phyloP scores from a whole-genome alignment of 2,888 invertebrate genomes.

The Brenthis ino region DNA sequence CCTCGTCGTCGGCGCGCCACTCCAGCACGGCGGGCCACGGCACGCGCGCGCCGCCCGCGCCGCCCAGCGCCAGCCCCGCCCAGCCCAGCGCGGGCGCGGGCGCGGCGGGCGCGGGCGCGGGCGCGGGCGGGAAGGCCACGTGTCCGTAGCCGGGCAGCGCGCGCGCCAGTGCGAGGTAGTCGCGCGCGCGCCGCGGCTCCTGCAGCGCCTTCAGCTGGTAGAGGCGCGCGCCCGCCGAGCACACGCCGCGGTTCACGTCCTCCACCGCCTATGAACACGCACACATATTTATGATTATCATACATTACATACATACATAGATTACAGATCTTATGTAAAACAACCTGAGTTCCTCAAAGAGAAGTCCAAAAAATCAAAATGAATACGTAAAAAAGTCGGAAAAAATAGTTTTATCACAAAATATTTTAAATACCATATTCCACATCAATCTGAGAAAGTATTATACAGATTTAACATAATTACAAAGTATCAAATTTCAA shows the following conservation, averaged over 20 bases:
- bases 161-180: slow-evolving; percentile 93
- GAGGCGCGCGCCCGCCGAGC: slow-evolving; percentile 93
- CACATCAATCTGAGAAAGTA: no score
- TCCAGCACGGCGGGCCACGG: slow-evolving; percentile 91
- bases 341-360: no score
- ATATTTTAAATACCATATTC: no score
- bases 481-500: no score
- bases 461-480: no score
- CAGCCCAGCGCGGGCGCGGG: slow-evolving; percentile 88
- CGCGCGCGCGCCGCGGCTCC: slow-evolving; percentile 87
- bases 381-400: no score
- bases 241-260: slow-evolving; percentile 96
- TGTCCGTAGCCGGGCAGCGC: slow-evolving; percentile 96
- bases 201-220: slow-evolving; percentile 98
- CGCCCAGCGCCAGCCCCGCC: slow-evolving; percentile 86
- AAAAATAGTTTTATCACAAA: no score
- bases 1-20: slow-evolving; percentile 96
- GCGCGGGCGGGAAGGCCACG: slow-evolving; percentile 95
- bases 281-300: no score
- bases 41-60: slow-evolving; percentile 90
- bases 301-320: no score
- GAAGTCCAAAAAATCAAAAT: no score
- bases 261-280: slow-evolving; percentile 87
- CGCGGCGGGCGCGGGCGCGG: slow-evolving; percentile 85
- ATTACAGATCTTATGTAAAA: no score